Conservation (phyloP, 92 coral and sea anemone species). For the Bergia puertoricense region DNA sequence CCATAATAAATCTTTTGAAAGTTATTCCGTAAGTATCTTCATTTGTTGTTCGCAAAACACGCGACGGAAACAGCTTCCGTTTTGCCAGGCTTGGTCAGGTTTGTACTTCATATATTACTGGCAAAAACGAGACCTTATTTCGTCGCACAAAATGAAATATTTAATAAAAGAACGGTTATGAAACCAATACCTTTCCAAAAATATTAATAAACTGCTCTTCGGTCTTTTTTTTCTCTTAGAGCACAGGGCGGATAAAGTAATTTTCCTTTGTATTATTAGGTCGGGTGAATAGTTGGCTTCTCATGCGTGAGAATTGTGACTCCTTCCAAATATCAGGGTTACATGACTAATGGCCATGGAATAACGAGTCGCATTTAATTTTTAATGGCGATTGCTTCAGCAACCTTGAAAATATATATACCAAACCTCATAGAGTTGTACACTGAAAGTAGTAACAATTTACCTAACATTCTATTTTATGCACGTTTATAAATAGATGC, state of each 20-base stretch:
- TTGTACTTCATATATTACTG: neutral
- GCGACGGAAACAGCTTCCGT: slow-evolving; percentile 17
- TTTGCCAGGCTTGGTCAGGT: slow-evolving; percentile 15
- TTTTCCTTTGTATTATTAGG: neutral
- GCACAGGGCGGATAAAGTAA: slow-evolving; percentile 6
- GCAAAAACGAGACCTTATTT: neutral
- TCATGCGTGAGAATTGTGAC: no score
- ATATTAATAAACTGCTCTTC: neutral
- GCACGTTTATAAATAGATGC: no score
- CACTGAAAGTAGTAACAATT: neutral
- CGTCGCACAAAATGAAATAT: neutral
- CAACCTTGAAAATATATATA: neutral
- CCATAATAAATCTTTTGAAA: slow-evolving; percentile 64
- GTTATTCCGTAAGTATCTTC: slow-evolving; percentile 57
- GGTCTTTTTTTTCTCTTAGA: neutral
- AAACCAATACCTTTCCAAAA: neutral
- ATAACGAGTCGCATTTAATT: neutral
- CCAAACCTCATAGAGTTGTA: neutral
- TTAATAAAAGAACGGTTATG: neutral
- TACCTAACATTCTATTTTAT: neutral
- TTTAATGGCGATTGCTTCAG: neutral
- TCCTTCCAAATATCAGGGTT: neutral
- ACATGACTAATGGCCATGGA: neutral
- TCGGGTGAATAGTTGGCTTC: neutral
- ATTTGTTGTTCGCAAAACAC: neutral